Percentiles rank a stretch among this genome's conserved stretches.
Conservation (phyloP, 2,888 invertebrate species). For the Ormia ochracea region DNA sequence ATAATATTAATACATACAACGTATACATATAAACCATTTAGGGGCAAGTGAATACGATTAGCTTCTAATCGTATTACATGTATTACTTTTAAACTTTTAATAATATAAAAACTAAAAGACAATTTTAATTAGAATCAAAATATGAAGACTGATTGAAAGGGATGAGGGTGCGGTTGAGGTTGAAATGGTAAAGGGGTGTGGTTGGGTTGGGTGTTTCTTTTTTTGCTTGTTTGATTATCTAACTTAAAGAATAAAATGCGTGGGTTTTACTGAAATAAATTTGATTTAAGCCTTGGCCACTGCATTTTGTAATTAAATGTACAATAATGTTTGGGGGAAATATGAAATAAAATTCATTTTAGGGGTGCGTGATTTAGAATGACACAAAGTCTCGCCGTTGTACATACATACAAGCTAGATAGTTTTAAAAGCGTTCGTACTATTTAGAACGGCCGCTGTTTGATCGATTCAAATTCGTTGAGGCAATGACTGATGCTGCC, state of each 20-base stretch:
- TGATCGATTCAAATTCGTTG: constrained; percentile 62
- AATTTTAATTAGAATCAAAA: no score
- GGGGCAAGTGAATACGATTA: no score
- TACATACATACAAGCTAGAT: not conserved
- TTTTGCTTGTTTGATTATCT: constrained; percentile 4
- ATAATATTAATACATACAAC: no score
- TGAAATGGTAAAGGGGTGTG: constrained; percentile 20
- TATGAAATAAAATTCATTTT: constrained; percentile 22
- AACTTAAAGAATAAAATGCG: constrained; percentile 59
- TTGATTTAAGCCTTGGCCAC: constrained; percentile 58
- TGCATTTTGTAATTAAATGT: constrained; percentile 24
- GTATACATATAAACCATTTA: no score
- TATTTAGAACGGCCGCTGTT: constrained; percentile 65
- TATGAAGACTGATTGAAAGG: no score
- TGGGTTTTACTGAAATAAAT: constrained; percentile 43
- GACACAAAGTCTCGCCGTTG: not conserved
- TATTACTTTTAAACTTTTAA: no score
- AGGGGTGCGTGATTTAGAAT: constrained; percentile 31
- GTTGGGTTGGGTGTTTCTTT: constrained; percentile 25
- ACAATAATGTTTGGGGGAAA: not conserved
- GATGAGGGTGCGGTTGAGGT: not conserved
- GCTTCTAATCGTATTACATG: no score
- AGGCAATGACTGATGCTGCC: constrained; percentile 56
- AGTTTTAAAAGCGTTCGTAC: not conserved
- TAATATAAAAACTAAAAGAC: no score